Percentiles rank a stretch among this genome's conserved stretches.
Evolutionary conservation across 1,140 invertebrate genomes (phyloP).

Genomic region (Euglossa dilemma): DNA sequence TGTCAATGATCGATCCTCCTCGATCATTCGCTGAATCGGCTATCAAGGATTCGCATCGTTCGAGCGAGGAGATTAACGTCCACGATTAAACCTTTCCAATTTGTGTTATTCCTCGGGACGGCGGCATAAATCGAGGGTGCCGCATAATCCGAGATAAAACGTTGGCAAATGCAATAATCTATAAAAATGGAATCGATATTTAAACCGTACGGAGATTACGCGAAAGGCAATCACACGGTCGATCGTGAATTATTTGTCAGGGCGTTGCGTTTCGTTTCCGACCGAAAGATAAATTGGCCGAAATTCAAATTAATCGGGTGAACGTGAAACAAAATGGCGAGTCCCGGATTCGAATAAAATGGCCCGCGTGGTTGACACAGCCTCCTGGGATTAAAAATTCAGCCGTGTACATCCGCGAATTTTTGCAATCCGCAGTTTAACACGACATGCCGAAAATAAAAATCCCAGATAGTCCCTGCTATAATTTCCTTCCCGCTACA

Average conservation of each 20-base stretch:
- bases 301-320: constrained; percentile 40
- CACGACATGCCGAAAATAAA: background rate
- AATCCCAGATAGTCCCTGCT: background rate
- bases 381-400: constrained; percentile 13
- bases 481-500: too few species aligned
- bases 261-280: constrained; percentile 21
- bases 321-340: constrained; percentile 25
- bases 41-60: constrained; percentile 1
- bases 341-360: background rate
- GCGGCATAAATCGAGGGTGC: constrained; percentile 27
- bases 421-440: background rate
- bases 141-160: constrained; percentile 45
- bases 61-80: constrained; percentile 21
- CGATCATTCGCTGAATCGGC: background rate
- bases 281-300: constrained; percentile 44
- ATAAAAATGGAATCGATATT: constrained; percentile 50
- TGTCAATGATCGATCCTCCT: too few species aligned
- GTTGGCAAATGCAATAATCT: constrained; percentile 39
- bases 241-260: constrained; percentile 53
- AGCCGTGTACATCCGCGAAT: background rate
- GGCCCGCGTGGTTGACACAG: background rate
- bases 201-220: constrained; percentile 43
- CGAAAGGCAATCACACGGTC: constrained; percentile 31
- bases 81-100: constrained; percentile 31
- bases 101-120: constrained; percentile 11